Evolutionary conservation across 2,113 vertebrate genomes (phyloP).

Genomic region (Scomber colias): DNA sequence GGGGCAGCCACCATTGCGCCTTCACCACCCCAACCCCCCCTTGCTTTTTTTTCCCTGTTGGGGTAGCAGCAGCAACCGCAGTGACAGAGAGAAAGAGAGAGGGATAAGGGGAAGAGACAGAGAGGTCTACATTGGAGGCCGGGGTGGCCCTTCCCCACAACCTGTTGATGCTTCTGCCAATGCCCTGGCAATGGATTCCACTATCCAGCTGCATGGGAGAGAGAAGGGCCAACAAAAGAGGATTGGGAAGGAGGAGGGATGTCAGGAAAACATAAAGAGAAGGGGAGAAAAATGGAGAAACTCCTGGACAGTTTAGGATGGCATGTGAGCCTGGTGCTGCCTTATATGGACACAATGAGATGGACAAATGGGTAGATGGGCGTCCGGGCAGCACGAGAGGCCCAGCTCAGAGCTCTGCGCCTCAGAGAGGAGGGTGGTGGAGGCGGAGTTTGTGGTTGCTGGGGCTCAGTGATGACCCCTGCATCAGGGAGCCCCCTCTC

Average conservation of each 20-base stretch:
- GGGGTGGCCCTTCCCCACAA: slow-evolving; percentile 75
- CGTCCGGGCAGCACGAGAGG: slow-evolving; percentile 22
- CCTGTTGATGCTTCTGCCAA: slow-evolving; percentile 87
- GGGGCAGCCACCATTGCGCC: slow-evolving; percentile 76
- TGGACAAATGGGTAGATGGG: slow-evolving; percentile 33
- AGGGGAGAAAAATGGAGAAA: slow-evolving; percentile 39
- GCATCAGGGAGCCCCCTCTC: slow-evolving; percentile 81
- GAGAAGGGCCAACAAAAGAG: slow-evolving; percentile 71
- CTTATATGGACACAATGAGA: slow-evolving; percentile 57
- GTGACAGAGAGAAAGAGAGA: slow-evolving; percentile 68
- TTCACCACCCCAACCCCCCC: slow-evolving; percentile 58
- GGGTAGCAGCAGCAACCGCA: slow-evolving; percentile 76
- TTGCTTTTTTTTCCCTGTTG: slow-evolving; percentile 69
- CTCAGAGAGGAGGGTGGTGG: background rate
- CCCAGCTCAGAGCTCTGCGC: slow-evolving; percentile 39
- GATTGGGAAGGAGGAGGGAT: slow-evolving; percentile 40
- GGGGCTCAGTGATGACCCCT: slow-evolving; percentile 78
- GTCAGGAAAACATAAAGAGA: slow-evolving; percentile 50
- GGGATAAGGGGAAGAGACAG: slow-evolving; percentile 73
- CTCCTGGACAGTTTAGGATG: slow-evolving; percentile 61
- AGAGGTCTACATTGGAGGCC: slow-evolving; percentile 75
- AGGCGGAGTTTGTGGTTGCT: slow-evolving; percentile 55
- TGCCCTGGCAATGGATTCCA: slow-evolving; percentile 59
- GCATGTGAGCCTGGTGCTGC: slow-evolving; percentile 61
- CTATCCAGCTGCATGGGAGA: slow-evolving; percentile 82